Conservation (phyloP, 2,113 vertebrate species). For the Gnathonemus longibarbis region DNA sequence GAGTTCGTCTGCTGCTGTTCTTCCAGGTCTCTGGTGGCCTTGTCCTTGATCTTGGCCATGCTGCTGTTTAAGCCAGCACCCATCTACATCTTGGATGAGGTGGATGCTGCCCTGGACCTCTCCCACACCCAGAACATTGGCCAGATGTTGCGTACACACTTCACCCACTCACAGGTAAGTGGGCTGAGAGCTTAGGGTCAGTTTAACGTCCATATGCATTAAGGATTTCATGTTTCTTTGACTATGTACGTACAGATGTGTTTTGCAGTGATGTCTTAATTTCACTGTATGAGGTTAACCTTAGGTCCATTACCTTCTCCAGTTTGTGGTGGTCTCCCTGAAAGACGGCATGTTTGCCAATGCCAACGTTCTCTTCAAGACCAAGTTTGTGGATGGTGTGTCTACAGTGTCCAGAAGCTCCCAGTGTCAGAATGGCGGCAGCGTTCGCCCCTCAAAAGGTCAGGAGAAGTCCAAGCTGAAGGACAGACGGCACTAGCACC, state of each 20-base stretch:
- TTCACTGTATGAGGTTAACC: not conserved
- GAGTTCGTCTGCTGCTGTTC: not conserved
- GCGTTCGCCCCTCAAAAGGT: slow-evolving; percentile 6
- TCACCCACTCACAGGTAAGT: slow-evolving; percentile 82
- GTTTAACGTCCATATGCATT: not conserved
- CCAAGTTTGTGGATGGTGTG: slow-evolving; percentile 86
- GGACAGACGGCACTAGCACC: slow-evolving; percentile 42
- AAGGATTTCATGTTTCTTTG: not conserved
- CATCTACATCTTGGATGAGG: slow-evolving; percentile 94
- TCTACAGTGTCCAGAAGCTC: slow-evolving; percentile 72
- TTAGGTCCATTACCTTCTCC: not conserved
- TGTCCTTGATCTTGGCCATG: slow-evolving; percentile 92
- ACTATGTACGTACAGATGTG: not conserved
- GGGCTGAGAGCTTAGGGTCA: not conserved
- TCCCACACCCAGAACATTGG: slow-evolving; percentile 97
- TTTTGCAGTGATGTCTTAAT: not conserved
- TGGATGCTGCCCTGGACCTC: slow-evolving; percentile 92
- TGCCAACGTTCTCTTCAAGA: slow-evolving; percentile 90
- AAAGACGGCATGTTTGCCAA: slow-evolving; percentile 99
- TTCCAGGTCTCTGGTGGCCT: slow-evolving; percentile 82
- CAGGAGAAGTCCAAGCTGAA: slow-evolving; percentile 52
- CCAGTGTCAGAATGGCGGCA: slow-evolving; percentile 55
- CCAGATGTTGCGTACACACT: slow-evolving; percentile 87
- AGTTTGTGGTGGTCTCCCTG: slow-evolving; percentile 95
- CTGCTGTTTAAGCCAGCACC: slow-evolving; percentile 96